Evolutionary conservation across 2,888 invertebrate genomes (phyloP), one percentile per base, ranked within the genome.

Genomic region (Cantharis rufa): DNA sequence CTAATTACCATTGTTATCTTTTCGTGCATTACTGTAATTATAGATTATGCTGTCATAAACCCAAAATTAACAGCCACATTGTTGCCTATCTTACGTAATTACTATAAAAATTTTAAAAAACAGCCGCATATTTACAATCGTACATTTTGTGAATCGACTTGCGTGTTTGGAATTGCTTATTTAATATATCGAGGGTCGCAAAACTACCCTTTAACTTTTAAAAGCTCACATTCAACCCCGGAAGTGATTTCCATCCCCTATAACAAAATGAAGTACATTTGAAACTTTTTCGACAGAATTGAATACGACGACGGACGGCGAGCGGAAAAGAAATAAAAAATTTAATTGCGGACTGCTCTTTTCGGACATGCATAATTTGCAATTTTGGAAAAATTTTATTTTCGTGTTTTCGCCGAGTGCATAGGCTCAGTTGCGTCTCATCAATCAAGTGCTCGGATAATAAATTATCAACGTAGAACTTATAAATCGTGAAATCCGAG

Each of bases 1-100:
- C 64, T 66, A 66, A 66, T 66, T 66, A 66, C 64, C 18, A 66
- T 66, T 66, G 64, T 66, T 66, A 66, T 66, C 24, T 66, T 66
- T 66, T 66, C 64, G 64, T 66, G 64, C 64, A 66, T 18, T 21
- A 66, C 18, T 2, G 16, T 66, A 66, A 66, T 66, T 66, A 66
- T 66, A 66, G 64, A 66, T 66, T 66, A 66, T 21, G 21, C 24
- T 21, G 24, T 66, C 64, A 24, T 66, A 66, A 66, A n/a, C 64
- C 21, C n/a, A n/a, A 66, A 66, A 66, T 66, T 66, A 66, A 66
- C 64, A 21, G 24, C 24, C 13, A 15, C 64, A 21, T 66, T 66
- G 64, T 48, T 32, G 48, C 48, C 48, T 48, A 48, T 48, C 48
- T 48, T 48, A 48, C 48, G 48, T 48, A 48, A 48, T 48, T 48